Conservation (phyloP, 2,888 invertebrate genomes). For the Mesopsocus fuscifrons region DNA sequence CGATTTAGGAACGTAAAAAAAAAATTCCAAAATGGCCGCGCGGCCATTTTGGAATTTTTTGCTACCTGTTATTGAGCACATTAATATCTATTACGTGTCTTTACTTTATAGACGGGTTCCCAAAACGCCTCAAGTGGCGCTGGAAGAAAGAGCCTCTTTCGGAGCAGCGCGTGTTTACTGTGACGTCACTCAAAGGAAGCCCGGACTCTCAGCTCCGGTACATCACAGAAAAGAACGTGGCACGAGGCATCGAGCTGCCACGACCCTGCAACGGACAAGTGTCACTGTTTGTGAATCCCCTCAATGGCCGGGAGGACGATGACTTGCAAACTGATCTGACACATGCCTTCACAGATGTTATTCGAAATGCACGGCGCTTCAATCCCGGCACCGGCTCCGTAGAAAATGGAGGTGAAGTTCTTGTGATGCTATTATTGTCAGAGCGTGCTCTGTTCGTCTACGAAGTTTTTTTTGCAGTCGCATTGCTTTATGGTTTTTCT, state of each 20-base stretch:
- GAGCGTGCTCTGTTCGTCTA: too few relatives aligned
- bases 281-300: constrained; percentile 45
- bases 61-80: too few relatives aligned
- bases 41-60: too few relatives aligned
- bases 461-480: too few relatives aligned
- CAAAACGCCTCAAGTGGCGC: constrained; percentile 13
- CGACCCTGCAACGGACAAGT: constrained; percentile 32
- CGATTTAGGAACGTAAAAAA: too few relatives aligned
- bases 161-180: constrained; percentile 30
- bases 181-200: constrained; percentile 30
- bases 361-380: constrained; percentile 1
- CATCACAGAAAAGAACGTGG: constrained; percentile 26
- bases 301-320: constrained; percentile 19
- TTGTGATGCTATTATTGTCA: not conserved
- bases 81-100: too few relatives aligned
- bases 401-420: not conserved
- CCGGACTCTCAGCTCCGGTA: constrained; percentile 24
- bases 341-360: constrained; percentile 1
- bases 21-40: too few relatives aligned
- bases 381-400: not conserved
- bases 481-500: too few relatives aligned
- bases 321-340: constrained; percentile 7
- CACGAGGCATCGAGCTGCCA: constrained; percentile 30
- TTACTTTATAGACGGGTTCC: constrained; percentile 13
- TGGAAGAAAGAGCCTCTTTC: constrained; percentile 20